Conservation (phyloP, 2,113 vertebrate species). For the Periophthalmodon schlosseri region DNA sequence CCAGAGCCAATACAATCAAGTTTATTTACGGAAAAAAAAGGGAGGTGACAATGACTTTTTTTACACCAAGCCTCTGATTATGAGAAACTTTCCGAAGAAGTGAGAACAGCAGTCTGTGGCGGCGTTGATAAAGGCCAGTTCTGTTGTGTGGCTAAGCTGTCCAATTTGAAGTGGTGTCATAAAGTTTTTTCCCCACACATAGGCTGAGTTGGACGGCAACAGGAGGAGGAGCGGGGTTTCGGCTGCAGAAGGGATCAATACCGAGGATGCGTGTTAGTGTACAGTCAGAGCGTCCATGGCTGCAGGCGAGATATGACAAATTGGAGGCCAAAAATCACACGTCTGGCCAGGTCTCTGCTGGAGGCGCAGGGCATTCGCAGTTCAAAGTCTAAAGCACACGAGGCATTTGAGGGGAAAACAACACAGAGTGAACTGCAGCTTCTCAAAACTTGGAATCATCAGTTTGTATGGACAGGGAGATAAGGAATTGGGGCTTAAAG, state of each 20-base stretch:
- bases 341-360: conserved; percentile 46
- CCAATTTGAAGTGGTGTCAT: conserved; percentile 30
- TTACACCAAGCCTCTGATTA: neutral
- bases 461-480: conserved; percentile 31
- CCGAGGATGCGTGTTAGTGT: conserved; percentile 49
- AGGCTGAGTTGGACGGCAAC: conserved; percentile 36
- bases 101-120: neutral
- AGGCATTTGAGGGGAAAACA: conserved; percentile 47
- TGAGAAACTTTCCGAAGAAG: neutral
- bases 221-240: conserved; percentile 32
- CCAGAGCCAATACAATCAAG: neutral
- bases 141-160: conserved; percentile 12
- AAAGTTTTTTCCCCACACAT: conserved; percentile 31
- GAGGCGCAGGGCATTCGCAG: conserved; percentile 45
- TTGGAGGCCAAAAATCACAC: conserved; percentile 51
- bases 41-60: neutral
- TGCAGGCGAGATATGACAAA: conserved; percentile 59
- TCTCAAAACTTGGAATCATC: conserved; percentile 10
- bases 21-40: neutral
- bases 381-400: conserved; percentile 48
- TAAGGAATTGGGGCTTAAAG: conserved; percentile 7
- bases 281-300: conserved; percentile 38
- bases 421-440: conserved; percentile 26
- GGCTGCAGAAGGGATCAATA: conserved; percentile 49
- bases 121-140: conserved; percentile 13